Percentiles rank a stretch among this genome's conserved stretches.
Evolutionary conservation across 2,797 vertebrate species (phyloP).

Genomic region (Parauchenoglanis ngamensis): DNA sequence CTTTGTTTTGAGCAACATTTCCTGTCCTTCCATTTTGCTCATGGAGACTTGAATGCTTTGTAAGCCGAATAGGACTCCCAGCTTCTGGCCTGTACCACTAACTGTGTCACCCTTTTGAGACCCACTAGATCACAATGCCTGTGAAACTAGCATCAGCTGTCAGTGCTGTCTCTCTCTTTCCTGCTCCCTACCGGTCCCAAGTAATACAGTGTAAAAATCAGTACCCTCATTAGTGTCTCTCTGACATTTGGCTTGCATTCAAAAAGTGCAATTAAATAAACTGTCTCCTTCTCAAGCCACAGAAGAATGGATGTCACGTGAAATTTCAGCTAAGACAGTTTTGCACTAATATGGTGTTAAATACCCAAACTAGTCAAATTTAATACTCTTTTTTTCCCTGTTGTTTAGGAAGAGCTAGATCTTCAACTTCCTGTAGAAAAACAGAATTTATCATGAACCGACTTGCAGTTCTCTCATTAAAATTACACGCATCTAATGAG

Average conservation of each 20-base stretch:
- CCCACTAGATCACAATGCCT: slow-evolving; percentile 12
- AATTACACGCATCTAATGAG: neutral
- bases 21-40: slow-evolving; percentile 5
- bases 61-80: slow-evolving; percentile 4
- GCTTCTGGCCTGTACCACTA: slow-evolving; percentile 22
- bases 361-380: neutral
- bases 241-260: slow-evolving; percentile 53
- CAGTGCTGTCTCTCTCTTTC: slow-evolving; percentile 20
- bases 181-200: slow-evolving; percentile 18
- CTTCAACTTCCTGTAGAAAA: neutral
- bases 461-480: slow-evolving; percentile 3
- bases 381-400: neutral
- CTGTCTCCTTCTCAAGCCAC: slow-evolving; percentile 16
- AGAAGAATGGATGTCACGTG: neutral
- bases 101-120: slow-evolving; percentile 31
- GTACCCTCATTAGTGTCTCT: slow-evolving; percentile 49
- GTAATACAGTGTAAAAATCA: slow-evolving; percentile 44
- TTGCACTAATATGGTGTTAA: slow-evolving; percentile 16
- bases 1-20: neutral
- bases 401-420: neutral
- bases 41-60: neutral
- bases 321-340: neutral
- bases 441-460: neutral
- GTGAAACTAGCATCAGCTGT: slow-evolving; percentile 44
- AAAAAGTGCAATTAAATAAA: slow-evolving; percentile 38